A percentile compares a stretch with the other conserved stretches of the same genome.
Conservation (phyloP, 2,113 vertebrate genomes). For the Geococcyx californianus region DNA sequence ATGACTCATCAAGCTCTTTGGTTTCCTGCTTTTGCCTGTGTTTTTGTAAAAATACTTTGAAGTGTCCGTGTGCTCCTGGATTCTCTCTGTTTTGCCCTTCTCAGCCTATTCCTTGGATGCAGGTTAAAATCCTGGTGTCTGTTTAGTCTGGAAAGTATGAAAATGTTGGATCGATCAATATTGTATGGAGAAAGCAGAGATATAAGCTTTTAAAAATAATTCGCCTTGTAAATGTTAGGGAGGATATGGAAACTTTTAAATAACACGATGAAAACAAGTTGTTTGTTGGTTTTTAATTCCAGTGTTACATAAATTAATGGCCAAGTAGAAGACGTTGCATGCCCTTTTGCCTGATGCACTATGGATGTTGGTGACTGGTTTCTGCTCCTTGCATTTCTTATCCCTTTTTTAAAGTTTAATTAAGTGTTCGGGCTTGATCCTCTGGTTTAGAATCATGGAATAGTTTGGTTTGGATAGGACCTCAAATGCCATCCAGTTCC, state of each 20-base stretch:
- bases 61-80: accelerated
- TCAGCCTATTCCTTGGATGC: not conserved
- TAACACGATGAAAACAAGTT: not conserved
- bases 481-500: no score
- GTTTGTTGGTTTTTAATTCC: not conserved
- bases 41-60: not conserved
- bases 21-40: not conserved
- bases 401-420: accelerated
- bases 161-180: not conserved
- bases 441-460: not conserved
- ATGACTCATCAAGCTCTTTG: accelerated
- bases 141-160: accelerated
- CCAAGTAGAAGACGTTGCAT: accelerated
- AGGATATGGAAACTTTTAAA: not conserved
- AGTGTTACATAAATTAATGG: accelerated
- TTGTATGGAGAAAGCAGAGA: not conserved
- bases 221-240: not conserved
- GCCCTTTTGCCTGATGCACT: not conserved
- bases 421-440: not conserved
- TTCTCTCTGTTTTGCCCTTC: not conserved
- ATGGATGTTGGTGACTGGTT: not conserved
- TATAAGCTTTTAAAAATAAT: not conserved
- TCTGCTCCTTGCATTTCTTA: not conserved
- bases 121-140: not conserved
- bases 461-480: no score